These are phyloP conservation scores for Lucilia sericata DNA, from an alignment of 1,140 invertebrate species.

Conservation along the genomic window DNA sequence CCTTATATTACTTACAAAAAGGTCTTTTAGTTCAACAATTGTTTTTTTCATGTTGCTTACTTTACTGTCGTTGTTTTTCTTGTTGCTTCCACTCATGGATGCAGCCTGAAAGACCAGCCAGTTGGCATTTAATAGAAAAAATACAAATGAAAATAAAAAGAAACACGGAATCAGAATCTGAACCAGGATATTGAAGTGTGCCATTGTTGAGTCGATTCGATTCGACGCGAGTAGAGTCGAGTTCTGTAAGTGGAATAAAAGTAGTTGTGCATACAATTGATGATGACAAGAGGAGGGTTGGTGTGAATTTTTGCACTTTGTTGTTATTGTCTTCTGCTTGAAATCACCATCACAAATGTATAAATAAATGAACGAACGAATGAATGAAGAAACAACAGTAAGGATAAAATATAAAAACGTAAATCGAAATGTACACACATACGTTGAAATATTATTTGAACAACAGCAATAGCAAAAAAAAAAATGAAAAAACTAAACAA, in stretches of 20 bases:
- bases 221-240: neutral
- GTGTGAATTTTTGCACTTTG: slow-evolving; percentile 49
- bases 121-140: slow-evolving; percentile 1
- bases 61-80: no score
- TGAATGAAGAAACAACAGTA: neutral
- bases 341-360: neutral
- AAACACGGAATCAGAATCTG: neutral
- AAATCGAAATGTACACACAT: slow-evolving; percentile 11
- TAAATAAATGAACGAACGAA: neutral
- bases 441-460: neutral
- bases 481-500: slow-evolving; percentile 5
- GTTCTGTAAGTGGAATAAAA: slow-evolving; percentile 30
- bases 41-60: no score
- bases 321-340: slow-evolving; percentile 39
- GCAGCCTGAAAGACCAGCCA: neutral
- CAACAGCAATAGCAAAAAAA: neutral
- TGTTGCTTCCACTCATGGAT: neutral
- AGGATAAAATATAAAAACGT: neutral
- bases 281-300: slow-evolving; percentile 24
- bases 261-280: slow-evolving; percentile 7
- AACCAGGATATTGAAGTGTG: slow-evolving; percentile 40
- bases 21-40: no score
- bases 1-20: no score
- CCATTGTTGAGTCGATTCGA: slow-evolving; percentile 30
- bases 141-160: neutral